phyloP scores from a whole-genome alignment of 2,113 vertebrate species.

The Sinocyclocheilus anophthalmus region DNA sequence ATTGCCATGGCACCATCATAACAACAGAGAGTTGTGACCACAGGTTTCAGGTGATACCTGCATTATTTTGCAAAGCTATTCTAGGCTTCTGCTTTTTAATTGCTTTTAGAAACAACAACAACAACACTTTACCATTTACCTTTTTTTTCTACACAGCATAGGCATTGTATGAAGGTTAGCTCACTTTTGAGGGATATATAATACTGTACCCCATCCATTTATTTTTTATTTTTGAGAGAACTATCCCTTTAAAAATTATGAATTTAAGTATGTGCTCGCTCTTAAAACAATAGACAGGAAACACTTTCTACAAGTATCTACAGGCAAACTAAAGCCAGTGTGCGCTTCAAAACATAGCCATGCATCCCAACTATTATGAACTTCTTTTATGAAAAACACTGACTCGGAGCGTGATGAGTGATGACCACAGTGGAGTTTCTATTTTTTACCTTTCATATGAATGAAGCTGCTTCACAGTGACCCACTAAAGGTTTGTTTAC shows the following conservation, averaged over 20 bases:
- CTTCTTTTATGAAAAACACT: neutral
- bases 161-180: neutral
- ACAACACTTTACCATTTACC: neutral
- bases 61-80: neutral
- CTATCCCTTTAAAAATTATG: neutral
- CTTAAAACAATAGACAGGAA: neutral
- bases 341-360: neutral
- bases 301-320: conserved; percentile 3
- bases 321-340: conserved; percentile 11
- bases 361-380: neutral
- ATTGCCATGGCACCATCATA: conserved; percentile 18
- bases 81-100: neutral
- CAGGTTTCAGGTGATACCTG: neutral
- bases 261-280: neutral
- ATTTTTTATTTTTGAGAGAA: neutral
- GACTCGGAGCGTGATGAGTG: neutral
- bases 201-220: no score
- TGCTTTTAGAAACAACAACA: neutral
- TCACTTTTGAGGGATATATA: no score
- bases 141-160: neutral
- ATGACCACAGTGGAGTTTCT: neutral
- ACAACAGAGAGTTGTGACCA: conserved; percentile 13
- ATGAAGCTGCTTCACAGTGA: neutral
- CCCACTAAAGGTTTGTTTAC: neutral
- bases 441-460: neutral